Evolutionary conservation across 2,797 vertebrate species (phyloP).

Genomic region (Falco peregrinus): DNA sequence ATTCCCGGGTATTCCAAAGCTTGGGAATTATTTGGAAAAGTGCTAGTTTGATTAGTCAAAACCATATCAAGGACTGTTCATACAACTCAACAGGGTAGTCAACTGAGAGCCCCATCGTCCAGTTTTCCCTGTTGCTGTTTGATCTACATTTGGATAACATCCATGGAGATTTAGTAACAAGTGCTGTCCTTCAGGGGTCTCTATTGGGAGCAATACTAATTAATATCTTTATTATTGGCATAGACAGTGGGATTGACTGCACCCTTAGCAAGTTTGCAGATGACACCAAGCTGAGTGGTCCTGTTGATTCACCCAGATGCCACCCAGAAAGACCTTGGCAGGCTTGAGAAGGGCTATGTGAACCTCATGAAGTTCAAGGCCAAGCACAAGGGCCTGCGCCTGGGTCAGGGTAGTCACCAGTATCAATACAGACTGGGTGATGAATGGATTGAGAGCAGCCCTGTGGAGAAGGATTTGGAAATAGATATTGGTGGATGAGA

Average conservation of each 20-base stretch:
- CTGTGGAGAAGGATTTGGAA: not conserved
- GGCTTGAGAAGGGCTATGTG: not conserved
- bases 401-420: not conserved
- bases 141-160: not conserved
- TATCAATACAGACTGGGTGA: rapidly evolving
- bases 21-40: not conserved
- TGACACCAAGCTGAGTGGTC: not conserved
- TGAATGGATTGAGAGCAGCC: not conserved
- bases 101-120: not conserved
- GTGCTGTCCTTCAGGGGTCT: not conserved
- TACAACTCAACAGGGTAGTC: not conserved
- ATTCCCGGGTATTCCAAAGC: not conserved
- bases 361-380: not conserved
- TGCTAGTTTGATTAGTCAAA: not conserved
- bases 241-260: not conserved
- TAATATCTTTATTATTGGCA: not conserved
- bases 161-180: not conserved
- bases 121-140: not conserved
- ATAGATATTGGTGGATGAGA: not conserved
- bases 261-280: not conserved
- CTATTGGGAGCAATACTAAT: not conserved
- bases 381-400: not conserved
- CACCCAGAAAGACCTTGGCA: not conserved
- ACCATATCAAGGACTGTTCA: not conserved
- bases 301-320: not conserved